phyloP scores from a whole-genome alignment of 1,140 invertebrate species.

The Trichoplusia ni region DNA sequence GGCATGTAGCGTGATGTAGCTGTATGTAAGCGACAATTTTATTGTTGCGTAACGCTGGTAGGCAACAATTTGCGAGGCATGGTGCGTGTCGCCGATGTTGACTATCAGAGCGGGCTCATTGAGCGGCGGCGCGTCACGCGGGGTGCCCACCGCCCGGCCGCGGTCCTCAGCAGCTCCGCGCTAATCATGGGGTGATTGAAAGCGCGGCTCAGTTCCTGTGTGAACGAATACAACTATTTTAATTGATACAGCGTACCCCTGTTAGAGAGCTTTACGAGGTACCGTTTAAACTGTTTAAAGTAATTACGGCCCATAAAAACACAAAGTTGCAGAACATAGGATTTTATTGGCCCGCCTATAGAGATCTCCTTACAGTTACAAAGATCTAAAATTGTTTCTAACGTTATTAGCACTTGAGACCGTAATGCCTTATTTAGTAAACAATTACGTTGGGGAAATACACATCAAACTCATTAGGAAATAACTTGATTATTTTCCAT shows the following conservation, averaged over 20 bases:
- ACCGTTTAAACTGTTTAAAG: slow-evolving; percentile 25
- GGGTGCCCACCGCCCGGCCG: slow-evolving; percentile 20
- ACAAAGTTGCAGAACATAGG: not conserved
- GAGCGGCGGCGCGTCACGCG: slow-evolving; percentile 50
- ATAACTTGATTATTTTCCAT: no score
- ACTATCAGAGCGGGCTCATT: slow-evolving; percentile 59
- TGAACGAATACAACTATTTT: slow-evolving; percentile 28
- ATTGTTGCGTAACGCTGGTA: slow-evolving; percentile 67
- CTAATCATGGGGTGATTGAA: slow-evolving; percentile 39
- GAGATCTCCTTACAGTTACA: no score
- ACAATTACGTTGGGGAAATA: no score
- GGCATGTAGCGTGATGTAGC: no score
- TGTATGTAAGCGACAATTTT: slow-evolving; percentile 60
- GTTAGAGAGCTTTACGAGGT: slow-evolving; percentile 15
- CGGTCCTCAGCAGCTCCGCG: slow-evolving; percentile 17
- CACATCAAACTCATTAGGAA: no score
- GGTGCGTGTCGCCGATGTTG: slow-evolving; percentile 68
- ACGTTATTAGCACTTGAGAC: no score
- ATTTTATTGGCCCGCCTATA: no score
- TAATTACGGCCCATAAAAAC: slow-evolving; percentile 4
- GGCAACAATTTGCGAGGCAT: slow-evolving; percentile 68
- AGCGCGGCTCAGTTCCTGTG: slow-evolving; percentile 41
- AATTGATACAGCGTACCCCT: slow-evolving; percentile 14
- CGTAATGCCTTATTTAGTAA: no score
- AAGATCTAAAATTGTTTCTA: no score